phyloP scores from a whole-genome alignment of 2,797 vertebrate species.

The Natrix natrix region DNA sequence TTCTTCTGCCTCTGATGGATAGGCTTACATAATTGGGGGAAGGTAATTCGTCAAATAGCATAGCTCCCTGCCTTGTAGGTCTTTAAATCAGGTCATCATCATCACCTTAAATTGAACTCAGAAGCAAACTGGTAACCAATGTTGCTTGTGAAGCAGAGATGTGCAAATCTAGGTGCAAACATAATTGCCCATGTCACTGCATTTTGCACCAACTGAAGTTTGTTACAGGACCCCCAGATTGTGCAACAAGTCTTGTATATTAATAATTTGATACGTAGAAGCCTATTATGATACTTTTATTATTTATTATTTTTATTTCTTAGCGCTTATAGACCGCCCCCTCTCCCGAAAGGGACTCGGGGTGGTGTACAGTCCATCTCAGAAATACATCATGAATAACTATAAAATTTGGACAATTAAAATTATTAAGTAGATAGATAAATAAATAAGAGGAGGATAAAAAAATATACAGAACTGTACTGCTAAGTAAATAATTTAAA shows the following conservation, averaged over 20 bases:
- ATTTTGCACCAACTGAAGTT: background rate
- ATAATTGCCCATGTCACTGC: background rate
- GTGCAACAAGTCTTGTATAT: background rate
- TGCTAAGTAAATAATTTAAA: too few relatives aligned
- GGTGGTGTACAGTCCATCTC: too few relatives aligned
- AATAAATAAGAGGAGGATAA: too few relatives aligned
- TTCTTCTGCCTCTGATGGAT: background rate
- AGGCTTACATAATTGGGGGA: background rate
- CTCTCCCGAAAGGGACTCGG: too few relatives aligned
- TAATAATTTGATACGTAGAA: background rate
- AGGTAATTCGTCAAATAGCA: background rate
- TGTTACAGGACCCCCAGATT: background rate
- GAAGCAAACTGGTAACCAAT: background rate
- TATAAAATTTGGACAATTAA: too few relatives aligned
- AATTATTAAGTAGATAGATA: too few relatives aligned
- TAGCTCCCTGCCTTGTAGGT: background rate
- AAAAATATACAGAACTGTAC: too few relatives aligned
- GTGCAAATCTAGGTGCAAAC: background rate
- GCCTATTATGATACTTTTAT: background rate
- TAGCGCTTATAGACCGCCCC: too few relatives aligned
- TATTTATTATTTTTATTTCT: too few relatives aligned
- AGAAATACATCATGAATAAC: too few relatives aligned
- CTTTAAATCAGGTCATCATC: background rate
- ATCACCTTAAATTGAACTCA: background rate
- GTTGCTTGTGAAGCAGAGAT: background rate